Conservation (phyloP, 2,797 vertebrate species). For the Allobates femoralis region DNA sequence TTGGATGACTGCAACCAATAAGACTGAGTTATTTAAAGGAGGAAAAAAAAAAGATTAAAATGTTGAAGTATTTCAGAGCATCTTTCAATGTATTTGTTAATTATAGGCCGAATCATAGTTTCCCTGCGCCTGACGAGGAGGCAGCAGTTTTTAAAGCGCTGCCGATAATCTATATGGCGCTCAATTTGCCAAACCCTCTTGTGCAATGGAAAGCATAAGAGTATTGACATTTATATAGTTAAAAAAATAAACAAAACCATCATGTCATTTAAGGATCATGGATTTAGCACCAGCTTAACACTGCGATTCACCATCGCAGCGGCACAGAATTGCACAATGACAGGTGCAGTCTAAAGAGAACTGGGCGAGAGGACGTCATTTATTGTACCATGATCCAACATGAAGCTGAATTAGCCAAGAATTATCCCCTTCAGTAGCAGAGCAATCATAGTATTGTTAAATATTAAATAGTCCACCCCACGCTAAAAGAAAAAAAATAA, state of each 20-base stretch:
- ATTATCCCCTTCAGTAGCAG: constrained; percentile 75
- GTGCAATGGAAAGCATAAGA: constrained; percentile 7
- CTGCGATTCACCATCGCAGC: constrained; percentile 33
- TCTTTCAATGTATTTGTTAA: constrained; percentile 75
- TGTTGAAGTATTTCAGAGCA: constrained; percentile 74
- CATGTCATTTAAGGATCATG: constrained; percentile 30
- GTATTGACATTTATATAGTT: not conserved
- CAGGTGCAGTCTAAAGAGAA: constrained; percentile 6
- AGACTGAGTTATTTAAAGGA: not conserved
- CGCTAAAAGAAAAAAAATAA: not conserved
- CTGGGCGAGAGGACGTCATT: constrained; percentile 44
- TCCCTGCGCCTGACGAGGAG: constrained; percentile 66
- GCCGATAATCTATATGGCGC: constrained; percentile 60
- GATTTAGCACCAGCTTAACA: constrained; percentile 61
- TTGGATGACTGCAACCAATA: constrained; percentile 40
- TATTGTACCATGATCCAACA: constrained; percentile 70
- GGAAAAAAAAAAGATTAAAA: constrained; percentile 58
- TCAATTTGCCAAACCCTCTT: constrained; percentile 13
- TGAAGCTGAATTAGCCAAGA: constrained; percentile 58
- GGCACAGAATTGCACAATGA: constrained; percentile 30
- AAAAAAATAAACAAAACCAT: not conserved
- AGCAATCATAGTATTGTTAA: constrained; percentile 74
- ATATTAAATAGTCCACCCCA: constrained; percentile 60
- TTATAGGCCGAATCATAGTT: constrained; percentile 15
- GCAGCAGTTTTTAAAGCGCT: constrained; percentile 58